Conservation (phyloP, 2,888 invertebrate genomes). For the Netelia melanura region DNA sequence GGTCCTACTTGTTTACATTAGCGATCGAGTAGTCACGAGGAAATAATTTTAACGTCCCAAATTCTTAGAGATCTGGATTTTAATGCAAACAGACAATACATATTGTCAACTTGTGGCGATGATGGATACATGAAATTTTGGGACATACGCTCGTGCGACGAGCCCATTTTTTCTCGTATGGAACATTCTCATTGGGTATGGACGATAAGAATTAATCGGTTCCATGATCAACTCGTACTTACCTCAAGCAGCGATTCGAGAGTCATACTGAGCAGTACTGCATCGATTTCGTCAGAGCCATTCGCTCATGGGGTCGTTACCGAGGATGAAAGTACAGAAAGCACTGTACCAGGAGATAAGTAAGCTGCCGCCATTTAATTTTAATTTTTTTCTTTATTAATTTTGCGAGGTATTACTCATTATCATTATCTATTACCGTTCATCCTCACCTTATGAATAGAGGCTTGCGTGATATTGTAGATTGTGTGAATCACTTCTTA, state of each 20-base stretch:
- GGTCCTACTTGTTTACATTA: no score
- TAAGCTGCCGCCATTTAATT: slow-evolving; percentile 76
- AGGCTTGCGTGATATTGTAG: no score
- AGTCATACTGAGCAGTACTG: slow-evolving; percentile 94
- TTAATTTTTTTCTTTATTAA: slow-evolving; percentile 16
- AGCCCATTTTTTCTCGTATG: slow-evolving; percentile 92
- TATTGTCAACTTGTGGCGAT: slow-evolving; percentile 97
- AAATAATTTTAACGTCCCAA: neutral
- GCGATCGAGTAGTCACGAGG: no score
- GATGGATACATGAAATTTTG: slow-evolving; percentile 98
- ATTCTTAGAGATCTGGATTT: slow-evolving; percentile 93
- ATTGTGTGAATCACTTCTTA: no score
- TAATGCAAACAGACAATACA: slow-evolving; percentile 99
- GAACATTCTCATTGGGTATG: slow-evolving; percentile 98
- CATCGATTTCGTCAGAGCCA: slow-evolving; percentile 94
- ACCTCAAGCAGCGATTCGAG: slow-evolving; percentile 98
- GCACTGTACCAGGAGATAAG: slow-evolving; percentile 83
- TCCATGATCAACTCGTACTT: slow-evolving; percentile 97
- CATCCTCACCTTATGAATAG: no score
- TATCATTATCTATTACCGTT: no score
- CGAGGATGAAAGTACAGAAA: slow-evolving; percentile 82
- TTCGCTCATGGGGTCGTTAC: slow-evolving; percentile 86
- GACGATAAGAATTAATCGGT: slow-evolving; percentile 97
- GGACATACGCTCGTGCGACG: slow-evolving; percentile 94
- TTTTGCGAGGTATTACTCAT: neutral